These are phyloP conservation scores for Chymomyza amoena DNA, from an alignment of 2,888 invertebrate genomes.

Conservation along the genomic window DNA sequence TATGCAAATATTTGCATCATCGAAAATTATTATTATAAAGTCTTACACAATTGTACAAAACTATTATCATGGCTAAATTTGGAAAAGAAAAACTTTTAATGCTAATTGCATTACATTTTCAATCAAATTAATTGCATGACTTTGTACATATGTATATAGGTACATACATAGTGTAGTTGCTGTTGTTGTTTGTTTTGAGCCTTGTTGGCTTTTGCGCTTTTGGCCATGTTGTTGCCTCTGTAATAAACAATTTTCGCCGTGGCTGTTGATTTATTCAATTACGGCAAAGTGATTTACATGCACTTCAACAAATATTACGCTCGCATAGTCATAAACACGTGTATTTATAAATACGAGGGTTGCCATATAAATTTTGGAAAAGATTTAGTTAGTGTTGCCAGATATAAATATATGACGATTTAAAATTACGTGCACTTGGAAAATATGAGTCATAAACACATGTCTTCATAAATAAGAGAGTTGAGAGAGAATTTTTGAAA, in stretches of 20 bases:
- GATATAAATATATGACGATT: too few relatives aligned
- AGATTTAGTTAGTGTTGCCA: too few relatives aligned
- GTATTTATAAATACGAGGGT: too few relatives aligned
- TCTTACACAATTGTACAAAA: not conserved
- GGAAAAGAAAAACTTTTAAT: slow-evolving; percentile 30
- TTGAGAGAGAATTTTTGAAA: too few relatives aligned
- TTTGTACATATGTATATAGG: slow-evolving; percentile 24
- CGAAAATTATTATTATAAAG: not conserved
- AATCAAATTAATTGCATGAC: slow-evolving; percentile 56
- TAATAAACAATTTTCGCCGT: not conserved
- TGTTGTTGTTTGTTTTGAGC: not conserved
- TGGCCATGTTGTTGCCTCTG: not conserved
- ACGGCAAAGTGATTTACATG: not conserved
- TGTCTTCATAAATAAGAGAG: too few relatives aligned
- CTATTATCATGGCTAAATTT: not conserved
- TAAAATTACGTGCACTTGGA: too few relatives aligned
- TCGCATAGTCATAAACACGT: not conserved
- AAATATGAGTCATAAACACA: too few relatives aligned
- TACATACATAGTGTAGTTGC: slow-evolving; percentile 4
- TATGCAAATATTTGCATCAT: too few relatives aligned
- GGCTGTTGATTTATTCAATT: slow-evolving; percentile 23
- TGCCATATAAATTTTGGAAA: too few relatives aligned
- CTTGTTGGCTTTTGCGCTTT: slow-evolving; percentile 13
- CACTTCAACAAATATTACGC: not conserved
- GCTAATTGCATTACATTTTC: slow-evolving; percentile 48